Conservation (phyloP, 2,888 invertebrate species). For the Exephanes ischioxanthus region DNA sequence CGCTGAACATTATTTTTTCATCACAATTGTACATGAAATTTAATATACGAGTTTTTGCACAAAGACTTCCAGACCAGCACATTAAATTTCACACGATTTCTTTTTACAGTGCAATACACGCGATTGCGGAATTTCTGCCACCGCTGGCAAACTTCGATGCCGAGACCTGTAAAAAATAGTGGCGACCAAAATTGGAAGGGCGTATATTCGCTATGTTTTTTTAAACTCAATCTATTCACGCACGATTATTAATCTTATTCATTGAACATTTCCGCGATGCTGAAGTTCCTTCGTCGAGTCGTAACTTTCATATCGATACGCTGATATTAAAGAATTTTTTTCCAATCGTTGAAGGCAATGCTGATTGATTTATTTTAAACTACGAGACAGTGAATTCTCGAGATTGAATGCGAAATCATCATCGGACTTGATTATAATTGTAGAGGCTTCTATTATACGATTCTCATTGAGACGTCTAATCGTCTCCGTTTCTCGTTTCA, state of each 20-base stretch:
- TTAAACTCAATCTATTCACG: too few relatives aligned
- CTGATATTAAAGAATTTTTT: not conserved
- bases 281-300: not conserved
- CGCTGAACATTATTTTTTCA: too few relatives aligned
- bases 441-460: slow-evolving; percentile 22
- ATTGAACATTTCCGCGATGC: too few relatives aligned
- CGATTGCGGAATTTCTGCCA: too few relatives aligned
- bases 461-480: slow-evolving; percentile 14
- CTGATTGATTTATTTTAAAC: not conserved
- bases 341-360: not conserved
- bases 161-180: too few relatives aligned
- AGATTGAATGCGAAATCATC: slow-evolving; percentile 29
- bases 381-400: not conserved
- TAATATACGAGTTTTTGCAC: too few relatives aligned
- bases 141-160: too few relatives aligned
- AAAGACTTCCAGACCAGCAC: too few relatives aligned
- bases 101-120: too few relatives aligned
- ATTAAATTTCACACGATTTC: not conserved
- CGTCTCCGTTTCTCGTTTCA: not conserved
- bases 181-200: not conserved
- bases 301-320: not conserved
- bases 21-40: too few relatives aligned
- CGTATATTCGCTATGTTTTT: not conserved
- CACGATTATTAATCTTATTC: too few relatives aligned
- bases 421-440: not conserved